Conservation (phyloP, 2,113 vertebrate species). For the Urocitellus parryii region DNA sequence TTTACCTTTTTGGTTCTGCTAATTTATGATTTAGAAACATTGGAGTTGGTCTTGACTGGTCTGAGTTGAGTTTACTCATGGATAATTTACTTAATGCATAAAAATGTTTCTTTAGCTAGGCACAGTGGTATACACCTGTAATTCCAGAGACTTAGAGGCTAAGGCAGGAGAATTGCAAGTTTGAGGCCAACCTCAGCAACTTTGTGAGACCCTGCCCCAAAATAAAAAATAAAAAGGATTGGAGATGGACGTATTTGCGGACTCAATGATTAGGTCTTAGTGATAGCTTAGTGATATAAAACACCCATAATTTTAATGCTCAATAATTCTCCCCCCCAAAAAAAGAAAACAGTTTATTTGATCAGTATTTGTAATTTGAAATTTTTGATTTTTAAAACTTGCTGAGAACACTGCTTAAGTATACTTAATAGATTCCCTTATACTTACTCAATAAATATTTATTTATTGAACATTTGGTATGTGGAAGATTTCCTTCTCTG, state of each 20-base stretch:
- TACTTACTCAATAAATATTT: neutral
- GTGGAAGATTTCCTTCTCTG: neutral
- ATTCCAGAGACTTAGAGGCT: too few species aligned
- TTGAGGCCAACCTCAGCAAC: neutral
- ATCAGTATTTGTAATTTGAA: conserved; percentile 41
- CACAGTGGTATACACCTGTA: too few species aligned
- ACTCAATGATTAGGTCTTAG: too few species aligned
- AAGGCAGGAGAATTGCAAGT: neutral
- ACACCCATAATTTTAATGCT: too few species aligned
- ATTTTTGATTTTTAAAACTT: neutral
- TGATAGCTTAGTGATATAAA: too few species aligned
- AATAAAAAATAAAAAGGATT: neutral
- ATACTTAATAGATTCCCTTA: neutral
- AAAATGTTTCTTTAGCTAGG: neutral
- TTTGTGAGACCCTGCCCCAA: neutral
- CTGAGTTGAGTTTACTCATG: neutral
- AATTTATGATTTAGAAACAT: neutral
- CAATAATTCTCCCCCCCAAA: too few species aligned
- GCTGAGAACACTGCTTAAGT: neutral
- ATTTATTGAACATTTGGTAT: neutral
- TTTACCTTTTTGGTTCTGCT: neutral
- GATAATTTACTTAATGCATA: neutral
- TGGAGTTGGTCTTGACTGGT: neutral
- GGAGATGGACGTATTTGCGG: too few species aligned
- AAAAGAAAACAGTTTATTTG: neutral